Conservation (phyloP, 2,888 invertebrate genomes). For the Oligia strigilis region DNA sequence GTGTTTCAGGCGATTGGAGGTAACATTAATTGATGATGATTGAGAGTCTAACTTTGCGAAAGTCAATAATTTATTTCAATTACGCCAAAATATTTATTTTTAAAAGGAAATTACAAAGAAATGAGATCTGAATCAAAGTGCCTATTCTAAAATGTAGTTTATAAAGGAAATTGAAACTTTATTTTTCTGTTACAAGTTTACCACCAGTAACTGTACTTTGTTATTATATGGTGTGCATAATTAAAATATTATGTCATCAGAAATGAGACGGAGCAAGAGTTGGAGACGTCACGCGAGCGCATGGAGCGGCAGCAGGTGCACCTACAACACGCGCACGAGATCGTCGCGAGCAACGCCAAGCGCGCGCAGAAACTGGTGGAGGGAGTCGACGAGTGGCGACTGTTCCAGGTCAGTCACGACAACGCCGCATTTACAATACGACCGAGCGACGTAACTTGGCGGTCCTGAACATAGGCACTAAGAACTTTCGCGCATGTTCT, state of each 20-base stretch:
- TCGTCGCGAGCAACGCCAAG: slow-evolving; percentile 75
- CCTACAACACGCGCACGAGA: slow-evolving; percentile 81
- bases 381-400: slow-evolving; percentile 81
- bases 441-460: no score
- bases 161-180: not conserved
- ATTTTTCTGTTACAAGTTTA: not conserved
- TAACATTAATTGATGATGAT: no score
- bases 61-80: not conserved
- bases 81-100: not conserved
- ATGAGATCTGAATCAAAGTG: not conserved
- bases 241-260: slow-evolving; percentile 63
- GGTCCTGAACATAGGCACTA: no score
- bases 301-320: slow-evolving; percentile 78
- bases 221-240: not conserved
- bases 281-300: slow-evolving; percentile 80
- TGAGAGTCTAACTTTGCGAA: not conserved
- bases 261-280: slow-evolving; percentile 78
- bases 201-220: no score
- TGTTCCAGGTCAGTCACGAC: slow-evolving; percentile 77
- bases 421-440: no score
- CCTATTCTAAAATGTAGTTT: not conserved
- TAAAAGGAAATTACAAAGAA: not conserved
- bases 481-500: no score
- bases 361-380: slow-evolving; percentile 85
- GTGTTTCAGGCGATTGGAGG: no score